Base-by-base conservation (phyloP, 2,113 vertebrate genomes). In the Lepisosteus osseus region DNA sequence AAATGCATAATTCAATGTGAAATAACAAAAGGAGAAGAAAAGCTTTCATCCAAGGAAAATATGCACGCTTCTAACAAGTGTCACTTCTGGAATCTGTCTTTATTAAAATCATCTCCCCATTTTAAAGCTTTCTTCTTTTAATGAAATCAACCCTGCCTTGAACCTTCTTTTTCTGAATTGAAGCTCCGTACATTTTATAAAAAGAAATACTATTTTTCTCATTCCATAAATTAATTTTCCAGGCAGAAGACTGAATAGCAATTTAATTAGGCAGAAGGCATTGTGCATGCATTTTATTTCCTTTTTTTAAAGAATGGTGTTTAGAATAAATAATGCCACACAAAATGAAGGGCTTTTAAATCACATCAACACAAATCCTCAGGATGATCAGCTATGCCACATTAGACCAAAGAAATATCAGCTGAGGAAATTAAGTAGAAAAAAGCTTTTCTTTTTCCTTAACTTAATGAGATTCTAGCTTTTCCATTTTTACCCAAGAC, bases 101-200 rank as follows among this genome's bases (percentile, higher is more conserved):
- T 76, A 79, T 76, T 80, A 80, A 77, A 77, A 77, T 77, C 68
- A 72, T 74, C 78, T 71, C 57, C 56, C 65, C 7, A 3, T 73
- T 75, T 68, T 62, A 29, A 70, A 69, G 40, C 43, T 40, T 42
- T 47, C n/a, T 29, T 43, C 29, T 61, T 75, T 72, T 73, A 71
- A 81, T 86, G 81, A 73, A 82, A 85, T 86, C 84, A 82, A 88
- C 84, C 85, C 81, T 75, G 73, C 74, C 86, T 86, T 88, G 88
- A 84, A 83, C 87, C 85, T 79, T 51, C 9, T 9, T 74, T 68
- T 80, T 82, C 82, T 88, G 88, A 90, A 89, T 90, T 88, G 88
- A 75, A 71, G 83, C 65, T 71, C 75, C 80, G 77, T 80, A 74
- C 78, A 80, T 67, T 67, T 73, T 47, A 78, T 67, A 43, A 47